phyloP scores from a whole-genome alignment of 2,113 vertebrate genomes.

The Elgaria multicarinata region DNA sequence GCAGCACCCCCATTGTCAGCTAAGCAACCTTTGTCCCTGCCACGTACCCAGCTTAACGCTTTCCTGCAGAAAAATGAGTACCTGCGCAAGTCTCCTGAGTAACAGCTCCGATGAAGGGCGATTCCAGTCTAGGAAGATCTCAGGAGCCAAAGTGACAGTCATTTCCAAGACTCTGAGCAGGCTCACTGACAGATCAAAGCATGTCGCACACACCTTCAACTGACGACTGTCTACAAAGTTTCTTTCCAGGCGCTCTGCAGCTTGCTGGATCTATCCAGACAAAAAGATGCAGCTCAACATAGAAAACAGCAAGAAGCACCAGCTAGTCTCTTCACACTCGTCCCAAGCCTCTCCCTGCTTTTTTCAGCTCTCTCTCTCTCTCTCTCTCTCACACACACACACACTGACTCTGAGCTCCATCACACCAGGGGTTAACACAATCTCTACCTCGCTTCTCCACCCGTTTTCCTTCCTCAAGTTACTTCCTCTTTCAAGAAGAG shows the following conservation, averaged over 20 bases:
- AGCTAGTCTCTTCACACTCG: rapidly evolving
- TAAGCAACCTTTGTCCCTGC: background rate
- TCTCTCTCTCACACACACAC: too few relatives aligned
- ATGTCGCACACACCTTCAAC: conserved; percentile 97
- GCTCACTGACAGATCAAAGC: conserved; percentile 97
- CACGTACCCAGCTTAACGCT: background rate
- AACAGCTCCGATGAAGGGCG: conserved; percentile 93
- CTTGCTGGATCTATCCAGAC: conserved; percentile 92
- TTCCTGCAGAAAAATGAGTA: conserved; percentile 27
- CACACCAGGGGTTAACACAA: too few relatives aligned
- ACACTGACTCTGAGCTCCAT: too few relatives aligned
- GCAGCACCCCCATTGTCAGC: background rate
- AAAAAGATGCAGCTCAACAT: conserved; percentile 2
- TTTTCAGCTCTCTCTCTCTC: too few relatives aligned
- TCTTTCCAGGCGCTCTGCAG: conserved; percentile 94
- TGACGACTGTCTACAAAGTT: conserved; percentile 98
- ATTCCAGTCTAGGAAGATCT: conserved; percentile 95
- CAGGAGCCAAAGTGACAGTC: conserved; percentile 92
- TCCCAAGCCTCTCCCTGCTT: background rate
- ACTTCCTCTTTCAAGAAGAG: too few relatives aligned
- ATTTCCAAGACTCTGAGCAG: conserved; percentile 96
- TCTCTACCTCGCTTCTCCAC: too few relatives aligned
- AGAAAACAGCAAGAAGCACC: background rate
- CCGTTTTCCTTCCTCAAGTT: too few relatives aligned
- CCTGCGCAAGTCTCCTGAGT: conserved; percentile 94